Evolutionary conservation across 1,140 invertebrate genomes (phyloP).

Genomic region (Scaptomyza graminum): DNA sequence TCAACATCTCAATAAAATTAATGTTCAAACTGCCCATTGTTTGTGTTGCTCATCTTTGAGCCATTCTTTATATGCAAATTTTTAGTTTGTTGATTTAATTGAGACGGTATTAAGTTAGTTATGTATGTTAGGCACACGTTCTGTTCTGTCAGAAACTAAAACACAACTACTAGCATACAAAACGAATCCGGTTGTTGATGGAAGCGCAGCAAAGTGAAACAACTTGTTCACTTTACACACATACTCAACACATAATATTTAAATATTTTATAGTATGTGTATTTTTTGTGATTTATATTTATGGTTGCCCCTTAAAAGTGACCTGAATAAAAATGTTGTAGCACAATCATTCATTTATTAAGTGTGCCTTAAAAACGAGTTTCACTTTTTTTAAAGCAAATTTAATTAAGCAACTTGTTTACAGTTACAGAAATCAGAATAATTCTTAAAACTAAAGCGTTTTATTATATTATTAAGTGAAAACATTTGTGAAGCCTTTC

Average conservation of each 20-base stretch:
- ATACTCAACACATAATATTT: not conserved
- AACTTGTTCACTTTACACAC: conserved; percentile 14
- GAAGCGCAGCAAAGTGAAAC: not conserved
- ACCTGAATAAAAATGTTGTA: not conserved
- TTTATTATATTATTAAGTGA: no score
- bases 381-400: not conserved
- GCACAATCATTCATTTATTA: not conserved
- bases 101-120: conserved; percentile 30
- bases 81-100: conserved; percentile 35
- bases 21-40: conserved; percentile 8
- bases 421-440: no score
- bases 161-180: conserved; percentile 5
- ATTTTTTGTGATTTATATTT: not conserved
- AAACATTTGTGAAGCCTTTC: no score
- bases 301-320: not conserved
- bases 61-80: conserved; percentile 45
- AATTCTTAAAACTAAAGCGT: no score
- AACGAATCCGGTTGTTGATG: conserved; percentile 53
- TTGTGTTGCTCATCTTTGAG: conserved; percentile 23
- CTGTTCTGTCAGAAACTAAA: conserved; percentile 36
- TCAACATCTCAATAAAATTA: not conserved
- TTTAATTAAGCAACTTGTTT: no score
- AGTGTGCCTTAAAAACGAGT: not conserved
- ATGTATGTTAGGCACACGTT: conserved; percentile 50
- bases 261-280: not conserved